A percentile compares a stretch with the other conserved stretches of the same genome.
These are phyloP conservation scores for Chrysolina americana DNA, from an alignment of 2,888 invertebrate genomes.

Conservation along the genomic window DNA sequence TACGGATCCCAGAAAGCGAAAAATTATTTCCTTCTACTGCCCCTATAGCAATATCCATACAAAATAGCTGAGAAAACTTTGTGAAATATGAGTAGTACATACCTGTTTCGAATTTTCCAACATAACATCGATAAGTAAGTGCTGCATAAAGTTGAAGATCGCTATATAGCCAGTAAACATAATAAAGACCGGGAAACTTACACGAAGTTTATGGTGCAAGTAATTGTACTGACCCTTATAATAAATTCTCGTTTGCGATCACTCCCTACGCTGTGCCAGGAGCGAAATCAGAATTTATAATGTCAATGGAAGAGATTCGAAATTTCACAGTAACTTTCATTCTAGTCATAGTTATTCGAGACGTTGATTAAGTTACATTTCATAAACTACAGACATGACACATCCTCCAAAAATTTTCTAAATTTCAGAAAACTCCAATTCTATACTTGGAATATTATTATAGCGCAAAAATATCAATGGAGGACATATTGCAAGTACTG, in stretches of 20 bases:
- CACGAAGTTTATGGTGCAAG: not conserved
- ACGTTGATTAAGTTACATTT: too few relatives aligned
- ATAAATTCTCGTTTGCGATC: slow-evolving; percentile 8
- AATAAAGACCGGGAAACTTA: slow-evolving; percentile 11
- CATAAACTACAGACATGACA: too few relatives aligned
- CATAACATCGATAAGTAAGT: slow-evolving; percentile 9
- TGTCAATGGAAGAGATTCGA: not conserved
- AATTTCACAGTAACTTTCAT: not conserved
- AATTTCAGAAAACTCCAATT: too few relatives aligned
- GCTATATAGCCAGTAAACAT: slow-evolving; percentile 10
- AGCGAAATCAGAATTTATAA: slow-evolving; percentile 15
- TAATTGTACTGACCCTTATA: slow-evolving; percentile 14
- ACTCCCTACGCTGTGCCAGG: not conserved
- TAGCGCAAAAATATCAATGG: too few relatives aligned
- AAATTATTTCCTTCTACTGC: not conserved
- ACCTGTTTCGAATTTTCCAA: not conserved
- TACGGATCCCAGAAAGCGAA: not conserved
- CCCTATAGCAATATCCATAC: not conserved
- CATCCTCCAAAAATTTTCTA: too few relatives aligned
- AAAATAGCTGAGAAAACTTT: not conserved
- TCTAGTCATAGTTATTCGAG: too few relatives aligned
- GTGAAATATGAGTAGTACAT: slow-evolving; percentile 1
- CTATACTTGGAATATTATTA: too few relatives aligned
- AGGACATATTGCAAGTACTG: too few relatives aligned
- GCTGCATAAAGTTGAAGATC: slow-evolving; percentile 10